Evolutionary conservation across 2,888 invertebrate species (phyloP).

Genomic region (Phanerotoma sp.): DNA sequence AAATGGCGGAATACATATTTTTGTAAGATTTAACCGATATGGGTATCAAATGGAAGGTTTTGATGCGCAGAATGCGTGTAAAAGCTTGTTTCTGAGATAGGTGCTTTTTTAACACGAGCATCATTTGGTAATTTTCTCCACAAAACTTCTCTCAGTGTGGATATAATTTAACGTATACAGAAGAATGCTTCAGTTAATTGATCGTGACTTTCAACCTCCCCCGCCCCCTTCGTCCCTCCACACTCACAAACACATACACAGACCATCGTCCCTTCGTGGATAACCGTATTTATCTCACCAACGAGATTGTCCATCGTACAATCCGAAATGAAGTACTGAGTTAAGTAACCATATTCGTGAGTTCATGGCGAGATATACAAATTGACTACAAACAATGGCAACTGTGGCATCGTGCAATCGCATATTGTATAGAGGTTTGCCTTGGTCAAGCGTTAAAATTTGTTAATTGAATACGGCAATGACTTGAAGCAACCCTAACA

Average conservation of each 20-base stretch:
- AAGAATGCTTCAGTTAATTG: too few relatives aligned
- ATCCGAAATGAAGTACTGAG: conserved; percentile 26
- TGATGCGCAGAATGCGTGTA: too few relatives aligned
- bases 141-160: too few relatives aligned
- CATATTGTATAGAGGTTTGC: conserved; percentile 13
- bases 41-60: too few relatives aligned
- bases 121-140: too few relatives aligned
- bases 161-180: too few relatives aligned
- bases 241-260: too few relatives aligned
- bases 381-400: conserved; percentile 41
- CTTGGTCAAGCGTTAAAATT: conserved; percentile 26
- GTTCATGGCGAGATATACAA: conserved; percentile 35
- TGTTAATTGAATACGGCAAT: conserved; percentile 27
- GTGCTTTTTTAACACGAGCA: too few relatives aligned
- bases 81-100: too few relatives aligned
- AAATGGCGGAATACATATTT: too few relatives aligned
- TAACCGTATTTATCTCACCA: conserved; percentile 7
- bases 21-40: too few relatives aligned
- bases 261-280: conserved; percentile 20
- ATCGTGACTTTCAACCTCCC: conserved; percentile 26
- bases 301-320: neutral
- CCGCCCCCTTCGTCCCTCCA: conserved; percentile 31
- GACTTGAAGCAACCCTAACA: conserved; percentile 9
- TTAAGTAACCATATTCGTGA: conserved; percentile 34
- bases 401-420: conserved; percentile 34